Evolutionary conservation across 2,888 invertebrate genomes (phyloP), one percentile per base, ranked within the genome.

Genomic region (Hoplodrina ambigua): DNA sequence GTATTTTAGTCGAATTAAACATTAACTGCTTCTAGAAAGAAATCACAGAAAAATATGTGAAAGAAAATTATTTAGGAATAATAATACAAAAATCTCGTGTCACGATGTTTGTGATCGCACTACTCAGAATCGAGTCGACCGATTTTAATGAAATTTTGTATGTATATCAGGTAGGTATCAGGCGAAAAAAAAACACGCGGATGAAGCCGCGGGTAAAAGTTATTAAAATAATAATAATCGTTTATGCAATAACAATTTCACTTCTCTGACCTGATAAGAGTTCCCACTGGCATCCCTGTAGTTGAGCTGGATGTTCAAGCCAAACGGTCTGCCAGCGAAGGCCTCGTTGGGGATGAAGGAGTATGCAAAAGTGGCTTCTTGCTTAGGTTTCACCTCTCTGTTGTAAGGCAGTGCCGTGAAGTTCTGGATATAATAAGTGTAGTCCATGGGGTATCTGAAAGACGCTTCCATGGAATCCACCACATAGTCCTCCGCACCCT

Each of bases 381-480:
- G 98, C 66, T 97, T 97, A 0, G 99, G 98, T 85, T 98, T 98
- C 0, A 99, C 98, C 84, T 98, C 97, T 84, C 98, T 97, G 89
- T 98, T 98, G 94, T 98, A 99, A 1, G 97, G 97, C 86, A 99
- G 96, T 0, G 98, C 98, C 0, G 99, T 99, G 96, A 99, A 99
- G 96, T 99, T 99, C 95, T 99, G 99, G 83, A 99, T 99, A 95
- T 98, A 98, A 95, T 99, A 99, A 84, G 98, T 99, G 96, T 99
- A 99, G 94, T 99, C 99, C 98, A 99, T 98, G 11, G 99, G 99
- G 91, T 99, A 99, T 85, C 99, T 98, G 97, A 99, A 99, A 0
- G 99, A 99, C 0, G 99, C 99, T 88, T 99, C 99, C 90, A 99
- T 97, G 8, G 98, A 97, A 90, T 99, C 99, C 30, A 99, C 97